phyloP scores from a whole-genome alignment of 2,888 invertebrate species.

The Trichopoda pennipes region DNA sequence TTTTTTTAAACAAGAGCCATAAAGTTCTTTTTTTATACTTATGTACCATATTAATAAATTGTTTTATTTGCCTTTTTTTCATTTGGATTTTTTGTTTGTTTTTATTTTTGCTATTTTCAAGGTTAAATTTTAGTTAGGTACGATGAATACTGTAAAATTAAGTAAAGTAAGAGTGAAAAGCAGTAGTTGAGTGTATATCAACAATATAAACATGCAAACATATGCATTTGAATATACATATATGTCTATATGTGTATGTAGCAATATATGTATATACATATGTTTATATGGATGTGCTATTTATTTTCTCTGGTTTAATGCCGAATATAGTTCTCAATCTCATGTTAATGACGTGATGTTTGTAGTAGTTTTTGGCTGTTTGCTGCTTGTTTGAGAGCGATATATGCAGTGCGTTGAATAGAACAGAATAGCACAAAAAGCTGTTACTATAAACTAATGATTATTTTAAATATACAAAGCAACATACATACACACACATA shows the following conservation, averaged over 20 bases:
- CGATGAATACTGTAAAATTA: constrained; percentile 10
- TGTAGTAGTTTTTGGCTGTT: constrained; percentile 34
- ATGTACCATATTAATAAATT: constrained; percentile 21
- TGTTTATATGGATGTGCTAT: constrained; percentile 2
- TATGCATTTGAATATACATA: neutral
- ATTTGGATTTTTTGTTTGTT: constrained; percentile 71
- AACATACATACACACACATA: neutral
- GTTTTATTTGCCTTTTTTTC: constrained; percentile 48
- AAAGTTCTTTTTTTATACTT: constrained; percentile 67
- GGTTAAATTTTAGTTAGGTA: constrained; percentile 74
- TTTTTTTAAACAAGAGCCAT: constrained; percentile 28
- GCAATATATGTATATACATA: neutral
- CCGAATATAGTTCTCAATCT: constrained; percentile 33
- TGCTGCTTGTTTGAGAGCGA: constrained; percentile 7
- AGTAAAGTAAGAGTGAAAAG: constrained; percentile 35
- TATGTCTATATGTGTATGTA: neutral
- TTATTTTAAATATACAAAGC: constrained; percentile 7
- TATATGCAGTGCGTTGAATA: constrained; percentile 12
- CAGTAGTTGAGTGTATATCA: constrained; percentile 43
- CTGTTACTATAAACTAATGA: constrained; percentile 32
- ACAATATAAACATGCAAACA: neutral
- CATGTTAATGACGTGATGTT: constrained; percentile 20
- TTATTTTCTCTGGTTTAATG: constrained; percentile 33
- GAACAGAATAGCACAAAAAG: constrained; percentile 14
- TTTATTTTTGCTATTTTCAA: constrained; percentile 77